A percentile compares a stretch with the other conserved stretches of the same genome.
Evolutionary conservation across 2,113 vertebrate genomes (phyloP).

Genomic region (Hemichromis elongatus): DNA sequence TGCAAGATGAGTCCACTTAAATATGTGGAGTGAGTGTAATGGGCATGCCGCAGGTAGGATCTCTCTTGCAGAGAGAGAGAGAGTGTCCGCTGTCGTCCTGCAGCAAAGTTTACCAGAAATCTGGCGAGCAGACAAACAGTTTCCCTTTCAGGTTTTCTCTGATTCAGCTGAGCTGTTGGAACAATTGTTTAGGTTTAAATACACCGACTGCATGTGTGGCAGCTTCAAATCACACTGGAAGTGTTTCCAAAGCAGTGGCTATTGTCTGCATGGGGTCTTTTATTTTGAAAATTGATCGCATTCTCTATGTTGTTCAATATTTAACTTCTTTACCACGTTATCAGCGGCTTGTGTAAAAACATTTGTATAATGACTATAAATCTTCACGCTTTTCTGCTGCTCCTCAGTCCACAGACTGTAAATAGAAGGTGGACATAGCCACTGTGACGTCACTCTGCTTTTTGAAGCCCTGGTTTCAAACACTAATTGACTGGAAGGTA

Average conservation of each 20-base stretch:
- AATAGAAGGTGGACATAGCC: not conserved
- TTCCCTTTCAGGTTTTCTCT: not conserved
- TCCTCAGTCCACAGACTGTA: not conserved
- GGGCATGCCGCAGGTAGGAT: not conserved
- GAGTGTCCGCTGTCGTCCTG: not conserved
- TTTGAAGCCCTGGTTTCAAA: not conserved
- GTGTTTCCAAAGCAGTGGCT: not conserved
- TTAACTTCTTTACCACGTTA: not conserved
- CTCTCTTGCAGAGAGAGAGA: not conserved
- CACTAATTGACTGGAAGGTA: not conserved
- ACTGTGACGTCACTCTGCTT: not conserved
- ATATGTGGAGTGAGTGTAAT: not conserved
- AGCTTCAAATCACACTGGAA: not conserved
- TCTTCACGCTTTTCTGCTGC: not conserved
- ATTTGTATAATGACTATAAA: not conserved
- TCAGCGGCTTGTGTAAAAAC: not conserved
- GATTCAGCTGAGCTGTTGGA: not conserved
- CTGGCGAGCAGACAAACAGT: not conserved
- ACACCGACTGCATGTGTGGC: not conserved
- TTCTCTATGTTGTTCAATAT: not conserved
- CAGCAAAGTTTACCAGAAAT: not conserved
- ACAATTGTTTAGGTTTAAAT: not conserved
- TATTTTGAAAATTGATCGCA: not conserved
- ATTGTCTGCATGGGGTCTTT: not conserved
- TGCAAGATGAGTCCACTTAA: not conserved